Conservation (phyloP, 2,113 vertebrate genomes). For the Synodontis membranacea region DNA sequence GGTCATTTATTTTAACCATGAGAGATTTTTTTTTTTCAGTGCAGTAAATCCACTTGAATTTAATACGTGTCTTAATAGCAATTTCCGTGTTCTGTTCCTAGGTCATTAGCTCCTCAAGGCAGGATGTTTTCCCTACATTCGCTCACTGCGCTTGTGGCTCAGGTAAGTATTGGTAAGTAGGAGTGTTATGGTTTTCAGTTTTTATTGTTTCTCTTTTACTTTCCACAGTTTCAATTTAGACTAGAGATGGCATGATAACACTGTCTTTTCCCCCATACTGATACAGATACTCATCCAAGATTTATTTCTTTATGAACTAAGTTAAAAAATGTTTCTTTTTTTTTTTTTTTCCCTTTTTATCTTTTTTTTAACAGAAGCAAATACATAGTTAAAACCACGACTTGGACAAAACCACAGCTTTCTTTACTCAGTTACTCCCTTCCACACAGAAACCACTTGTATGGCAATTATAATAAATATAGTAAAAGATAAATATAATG, state of each 20-base stretch:
- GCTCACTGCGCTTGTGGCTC: neutral
- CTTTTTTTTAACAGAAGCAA: neutral
- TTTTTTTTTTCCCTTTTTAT: too few relatives aligned
- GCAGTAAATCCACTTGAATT: conserved; percentile 39
- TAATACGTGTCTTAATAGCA: conserved; percentile 24
- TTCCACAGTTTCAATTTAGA: neutral
- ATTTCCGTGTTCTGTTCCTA: neutral
- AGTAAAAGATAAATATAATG: neutral
- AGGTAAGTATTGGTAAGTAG: too few relatives aligned
- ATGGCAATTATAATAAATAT: neutral
- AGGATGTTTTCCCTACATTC: neutral
- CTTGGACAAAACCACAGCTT: neutral
- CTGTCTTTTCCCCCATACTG: neutral
- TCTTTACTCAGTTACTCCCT: neutral
- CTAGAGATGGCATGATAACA: neutral
- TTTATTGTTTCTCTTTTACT: neutral
- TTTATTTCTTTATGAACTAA: neutral
- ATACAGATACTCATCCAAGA: neutral
- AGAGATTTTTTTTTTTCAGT: conserved; percentile 38
- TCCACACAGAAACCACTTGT: neutral
- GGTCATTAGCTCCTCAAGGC: neutral
- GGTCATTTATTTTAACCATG: conserved; percentile 35
- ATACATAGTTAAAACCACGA: neutral
- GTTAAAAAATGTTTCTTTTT: too few relatives aligned
- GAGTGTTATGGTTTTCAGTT: neutral